Evolutionary conservation across 1,140 invertebrate species (phyloP).

Genomic region (Phenacoccus solenopsis): DNA sequence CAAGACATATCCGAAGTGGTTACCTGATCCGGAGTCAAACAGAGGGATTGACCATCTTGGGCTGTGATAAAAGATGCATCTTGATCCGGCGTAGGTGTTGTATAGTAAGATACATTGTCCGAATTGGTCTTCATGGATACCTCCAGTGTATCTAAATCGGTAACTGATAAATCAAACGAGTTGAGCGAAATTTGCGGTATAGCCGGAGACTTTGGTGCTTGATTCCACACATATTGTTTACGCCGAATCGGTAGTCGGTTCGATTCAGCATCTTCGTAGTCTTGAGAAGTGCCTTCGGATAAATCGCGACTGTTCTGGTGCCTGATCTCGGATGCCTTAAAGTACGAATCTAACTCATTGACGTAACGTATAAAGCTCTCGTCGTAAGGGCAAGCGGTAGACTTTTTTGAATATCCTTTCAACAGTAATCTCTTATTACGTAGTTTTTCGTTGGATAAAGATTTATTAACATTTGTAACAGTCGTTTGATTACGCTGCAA

Average conservation of each 20-base stretch:
- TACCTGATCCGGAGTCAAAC: background rate
- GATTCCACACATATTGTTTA: background rate
- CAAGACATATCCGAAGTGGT: background rate
- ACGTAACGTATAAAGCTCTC: slow-evolving; percentile 3
- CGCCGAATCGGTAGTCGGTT: background rate
- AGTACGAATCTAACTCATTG: slow-evolving; percentile 4
- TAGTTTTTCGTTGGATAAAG: background rate
- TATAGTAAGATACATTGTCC: background rate
- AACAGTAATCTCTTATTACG: background rate
- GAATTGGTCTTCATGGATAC: background rate
- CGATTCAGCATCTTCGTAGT: background rate
- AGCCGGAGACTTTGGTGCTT: background rate
- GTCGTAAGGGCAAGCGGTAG: background rate
- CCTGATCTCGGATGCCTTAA: background rate
- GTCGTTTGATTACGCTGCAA: background rate
- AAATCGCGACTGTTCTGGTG: background rate
- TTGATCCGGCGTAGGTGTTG: background rate
- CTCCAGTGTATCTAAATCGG: background rate
- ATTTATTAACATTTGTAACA: background rate
- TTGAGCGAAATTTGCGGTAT: slow-evolving; percentile 9
- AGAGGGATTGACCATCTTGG: background rate
- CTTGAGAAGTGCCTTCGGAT: background rate
- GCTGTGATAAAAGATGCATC: background rate
- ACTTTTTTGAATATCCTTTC: background rate
- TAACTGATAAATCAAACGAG: background rate